These are phyloP conservation scores for Pituophis catenifer DNA, from an alignment of 2,113 vertebrate genomes.

Conservation along the genomic window DNA sequence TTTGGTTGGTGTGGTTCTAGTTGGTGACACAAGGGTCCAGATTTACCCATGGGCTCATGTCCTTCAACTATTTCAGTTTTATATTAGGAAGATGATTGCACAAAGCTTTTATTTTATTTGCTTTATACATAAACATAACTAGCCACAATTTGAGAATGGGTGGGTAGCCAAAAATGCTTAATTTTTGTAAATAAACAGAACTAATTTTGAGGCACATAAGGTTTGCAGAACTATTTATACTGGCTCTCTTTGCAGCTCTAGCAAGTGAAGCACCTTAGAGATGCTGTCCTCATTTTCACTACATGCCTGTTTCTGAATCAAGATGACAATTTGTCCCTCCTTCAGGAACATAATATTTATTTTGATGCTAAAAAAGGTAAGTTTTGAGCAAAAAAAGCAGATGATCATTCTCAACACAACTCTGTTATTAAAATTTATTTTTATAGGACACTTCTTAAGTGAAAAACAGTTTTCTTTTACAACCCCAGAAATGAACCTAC, in stretches of 20 bases:
- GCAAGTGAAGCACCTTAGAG: neutral
- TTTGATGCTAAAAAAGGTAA: conserved; percentile 7
- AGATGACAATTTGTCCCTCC: conserved; percentile 31
- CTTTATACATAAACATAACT: neutral
- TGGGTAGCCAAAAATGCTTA: neutral
- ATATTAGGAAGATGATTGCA: neutral
- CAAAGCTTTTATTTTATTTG: neutral
- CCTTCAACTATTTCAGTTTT: neutral
- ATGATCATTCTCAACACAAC: conserved; percentile 50
- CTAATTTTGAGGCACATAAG: neutral
- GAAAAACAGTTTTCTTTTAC: conserved; percentile 33
- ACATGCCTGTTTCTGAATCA: conserved; percentile 37
- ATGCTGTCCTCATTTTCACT: conserved; percentile 51
- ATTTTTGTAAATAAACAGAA: neutral
- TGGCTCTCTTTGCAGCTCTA: neutral
- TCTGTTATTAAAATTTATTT: conserved; percentile 55
- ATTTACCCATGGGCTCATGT: neutral
- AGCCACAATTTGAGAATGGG: neutral
- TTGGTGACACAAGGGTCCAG: neutral
- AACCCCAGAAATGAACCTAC: conserved; percentile 71
- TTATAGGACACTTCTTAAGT: conserved; percentile 46
- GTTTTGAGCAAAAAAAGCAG: conserved; percentile 42
- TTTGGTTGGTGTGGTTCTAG: neutral
- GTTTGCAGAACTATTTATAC: neutral
- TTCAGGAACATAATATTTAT: conserved; percentile 40